Conservation (phyloP, 2,797 vertebrate genomes). For the Lophius americanus region DNA sequence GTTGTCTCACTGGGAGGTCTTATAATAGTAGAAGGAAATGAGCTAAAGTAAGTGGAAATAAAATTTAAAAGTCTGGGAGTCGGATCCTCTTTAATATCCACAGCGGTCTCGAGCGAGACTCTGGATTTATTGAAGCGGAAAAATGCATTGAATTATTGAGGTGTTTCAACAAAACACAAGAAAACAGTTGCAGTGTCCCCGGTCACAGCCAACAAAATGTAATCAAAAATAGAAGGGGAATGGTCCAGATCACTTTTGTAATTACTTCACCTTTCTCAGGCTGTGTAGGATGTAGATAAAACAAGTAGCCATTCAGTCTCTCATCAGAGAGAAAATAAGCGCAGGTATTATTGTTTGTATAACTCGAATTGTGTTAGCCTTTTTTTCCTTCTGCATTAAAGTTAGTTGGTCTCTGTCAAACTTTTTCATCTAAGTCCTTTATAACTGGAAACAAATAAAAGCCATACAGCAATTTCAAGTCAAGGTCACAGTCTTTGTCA, state of each 20-base stretch:
- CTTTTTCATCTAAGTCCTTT: not conserved
- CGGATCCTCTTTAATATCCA: constrained; percentile 29
- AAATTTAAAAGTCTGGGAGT: constrained; percentile 48
- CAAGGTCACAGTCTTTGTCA: not conserved
- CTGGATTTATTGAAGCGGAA: constrained; percentile 34
- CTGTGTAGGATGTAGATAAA: constrained; percentile 33
- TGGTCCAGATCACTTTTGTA: constrained; percentile 8
- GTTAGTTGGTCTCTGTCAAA: not conserved
- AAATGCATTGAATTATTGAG: not conserved
- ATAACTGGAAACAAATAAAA: no score
- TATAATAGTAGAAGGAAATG: constrained; percentile 9
- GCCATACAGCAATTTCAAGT: no score
- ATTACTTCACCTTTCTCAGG: constrained; percentile 13
- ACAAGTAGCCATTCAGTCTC: not conserved
- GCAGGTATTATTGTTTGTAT: not conserved
- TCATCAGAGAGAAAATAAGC: not conserved
- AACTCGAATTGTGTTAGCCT: not conserved
- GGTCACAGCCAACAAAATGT: constrained; percentile 16
- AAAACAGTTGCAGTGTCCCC: constrained; percentile 27
- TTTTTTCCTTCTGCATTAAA: not conserved
- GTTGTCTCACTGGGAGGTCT: constrained; percentile 64
- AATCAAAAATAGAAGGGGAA: constrained; percentile 17
- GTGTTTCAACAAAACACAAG: constrained; percentile 46
- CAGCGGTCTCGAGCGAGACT: not conserved
- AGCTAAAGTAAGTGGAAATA: constrained; percentile 22